Conservation (phyloP, 2,888 invertebrate genomes). For the Tanytarsus gracilentus region DNA sequence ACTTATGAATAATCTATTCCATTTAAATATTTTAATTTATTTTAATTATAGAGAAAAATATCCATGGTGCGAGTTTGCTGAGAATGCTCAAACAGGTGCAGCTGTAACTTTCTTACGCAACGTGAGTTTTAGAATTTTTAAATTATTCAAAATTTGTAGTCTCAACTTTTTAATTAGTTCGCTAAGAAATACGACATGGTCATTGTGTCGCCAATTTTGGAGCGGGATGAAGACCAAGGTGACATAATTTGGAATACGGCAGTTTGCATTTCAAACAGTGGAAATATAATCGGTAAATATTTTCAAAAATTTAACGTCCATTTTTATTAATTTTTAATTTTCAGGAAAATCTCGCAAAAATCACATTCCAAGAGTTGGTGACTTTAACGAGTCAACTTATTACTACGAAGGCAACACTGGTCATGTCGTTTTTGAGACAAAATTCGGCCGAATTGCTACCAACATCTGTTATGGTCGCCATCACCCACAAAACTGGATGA, state of each 20-base stretch:
- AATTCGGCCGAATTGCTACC: constrained; percentile 78
- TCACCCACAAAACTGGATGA: constrained; percentile 96
- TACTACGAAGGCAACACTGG: constrained; percentile 85
- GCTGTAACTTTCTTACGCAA: constrained; percentile 68
- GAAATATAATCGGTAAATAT: constrained; percentile 76
- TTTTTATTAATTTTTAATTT: no score
- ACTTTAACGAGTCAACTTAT: constrained; percentile 95
- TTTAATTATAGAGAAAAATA: constrained; percentile 51
- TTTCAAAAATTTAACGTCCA: no score
- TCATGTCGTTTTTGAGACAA: constrained; percentile 85
- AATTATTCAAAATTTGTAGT: constrained; percentile 55
- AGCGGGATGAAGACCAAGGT: constrained; percentile 70
- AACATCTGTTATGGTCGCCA: constrained; percentile 98
- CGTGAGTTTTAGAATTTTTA: constrained; percentile 47
- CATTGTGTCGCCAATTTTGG: constrained; percentile 88
- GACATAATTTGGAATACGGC: constrained; percentile 91
- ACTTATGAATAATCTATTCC: not conserved
- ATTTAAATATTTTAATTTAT: no score
- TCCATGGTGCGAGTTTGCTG: constrained; percentile 94
- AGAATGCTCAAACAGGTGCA: constrained; percentile 74
- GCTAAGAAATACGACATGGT: constrained; percentile 81
- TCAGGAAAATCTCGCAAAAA: constrained; percentile 95
- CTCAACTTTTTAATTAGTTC: constrained; percentile 45
- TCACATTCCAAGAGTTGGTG: constrained; percentile 93
- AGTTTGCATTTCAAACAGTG: constrained; percentile 80